Evolutionary conservation across 1,140 invertebrate genomes (phyloP).

Genomic region (Euura lappo): DNA sequence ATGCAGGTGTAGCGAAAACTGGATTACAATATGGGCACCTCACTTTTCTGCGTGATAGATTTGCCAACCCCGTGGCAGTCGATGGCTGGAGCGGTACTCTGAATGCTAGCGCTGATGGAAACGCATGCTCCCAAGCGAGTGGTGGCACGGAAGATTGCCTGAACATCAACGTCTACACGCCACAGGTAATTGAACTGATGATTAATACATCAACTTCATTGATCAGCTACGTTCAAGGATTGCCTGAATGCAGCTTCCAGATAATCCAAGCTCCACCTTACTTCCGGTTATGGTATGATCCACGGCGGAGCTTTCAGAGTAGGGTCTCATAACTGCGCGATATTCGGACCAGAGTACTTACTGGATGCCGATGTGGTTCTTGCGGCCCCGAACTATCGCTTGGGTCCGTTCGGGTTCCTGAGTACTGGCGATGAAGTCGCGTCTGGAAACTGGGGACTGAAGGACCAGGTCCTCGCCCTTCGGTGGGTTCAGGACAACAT

Average conservation of each 20-base stretch:
- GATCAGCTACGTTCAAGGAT: no score
- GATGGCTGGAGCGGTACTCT: background rate
- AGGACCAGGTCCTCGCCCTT: constrained; percentile 59
- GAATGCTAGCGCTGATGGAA: background rate
- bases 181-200: background rate
- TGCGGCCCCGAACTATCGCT: constrained; percentile 65
- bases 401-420: constrained; percentile 65
- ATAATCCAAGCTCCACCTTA: constrained; percentile 12
- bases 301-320: constrained; percentile 59
- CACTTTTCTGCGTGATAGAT: background rate
- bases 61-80: background rate
- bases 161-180: background rate
- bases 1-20: no score
- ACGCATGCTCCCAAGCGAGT: background rate
- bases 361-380: constrained; percentile 64
- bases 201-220: no score
- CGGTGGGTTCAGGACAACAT: constrained; percentile 56
- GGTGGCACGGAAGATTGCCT: background rate
- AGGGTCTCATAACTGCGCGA: constrained; percentile 40
- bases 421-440: constrained; percentile 47
- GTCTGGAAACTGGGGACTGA: constrained; percentile 58
- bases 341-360: constrained; percentile 59
- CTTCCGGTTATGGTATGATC: constrained; percentile 61
- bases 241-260: background rate
- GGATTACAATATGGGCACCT: no score